phyloP scores from a whole-genome alignment of 2,888 invertebrate species.

The Apocheima hispidaria region DNA sequence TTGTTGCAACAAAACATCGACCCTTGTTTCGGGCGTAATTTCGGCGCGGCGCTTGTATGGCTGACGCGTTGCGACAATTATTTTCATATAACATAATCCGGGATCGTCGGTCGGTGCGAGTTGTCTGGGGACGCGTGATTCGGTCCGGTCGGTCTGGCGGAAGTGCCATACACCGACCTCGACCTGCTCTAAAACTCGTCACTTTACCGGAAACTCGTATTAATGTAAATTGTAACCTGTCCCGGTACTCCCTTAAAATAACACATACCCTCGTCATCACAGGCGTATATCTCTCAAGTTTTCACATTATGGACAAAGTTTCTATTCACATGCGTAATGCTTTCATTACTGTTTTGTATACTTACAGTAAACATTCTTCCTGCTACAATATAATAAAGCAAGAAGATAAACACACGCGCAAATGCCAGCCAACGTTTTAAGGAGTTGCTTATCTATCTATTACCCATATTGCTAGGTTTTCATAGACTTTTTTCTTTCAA shows the following conservation, averaged over 20 bases:
- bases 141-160: constrained; percentile 51
- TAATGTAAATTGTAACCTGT: constrained; percentile 73
- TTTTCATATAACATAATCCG: constrained; percentile 80
- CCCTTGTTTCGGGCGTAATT: constrained; percentile 75
- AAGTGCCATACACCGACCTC: constrained; percentile 34
- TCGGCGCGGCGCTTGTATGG: constrained; percentile 61
- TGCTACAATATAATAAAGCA: not conserved
- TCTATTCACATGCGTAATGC: constrained; percentile 34
- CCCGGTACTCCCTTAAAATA: constrained; percentile 58
- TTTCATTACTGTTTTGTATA: constrained; percentile 14
- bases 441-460: too few relatives aligned
- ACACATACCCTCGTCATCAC: constrained; percentile 59
- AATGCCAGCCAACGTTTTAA: constrained; percentile 5
- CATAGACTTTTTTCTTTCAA: constrained; percentile 5
- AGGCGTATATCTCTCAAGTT: constrained; percentile 48
- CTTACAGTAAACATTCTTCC: constrained; percentile 4
- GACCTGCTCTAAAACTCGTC: constrained; percentile 54
- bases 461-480: not conserved
- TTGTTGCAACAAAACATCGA: constrained; percentile 64
- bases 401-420: constrained; percentile 3
- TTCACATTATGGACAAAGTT: constrained; percentile 45
- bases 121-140: constrained; percentile 73
- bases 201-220: constrained; percentile 67
- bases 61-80: constrained; percentile 75
- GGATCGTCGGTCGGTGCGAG: constrained; percentile 70